A percentile compares a stretch with the other conserved stretches of the same genome.
phyloP scores from a whole-genome alignment of 2,113 vertebrate species.

The Girardinichthys multiradiatus region DNA sequence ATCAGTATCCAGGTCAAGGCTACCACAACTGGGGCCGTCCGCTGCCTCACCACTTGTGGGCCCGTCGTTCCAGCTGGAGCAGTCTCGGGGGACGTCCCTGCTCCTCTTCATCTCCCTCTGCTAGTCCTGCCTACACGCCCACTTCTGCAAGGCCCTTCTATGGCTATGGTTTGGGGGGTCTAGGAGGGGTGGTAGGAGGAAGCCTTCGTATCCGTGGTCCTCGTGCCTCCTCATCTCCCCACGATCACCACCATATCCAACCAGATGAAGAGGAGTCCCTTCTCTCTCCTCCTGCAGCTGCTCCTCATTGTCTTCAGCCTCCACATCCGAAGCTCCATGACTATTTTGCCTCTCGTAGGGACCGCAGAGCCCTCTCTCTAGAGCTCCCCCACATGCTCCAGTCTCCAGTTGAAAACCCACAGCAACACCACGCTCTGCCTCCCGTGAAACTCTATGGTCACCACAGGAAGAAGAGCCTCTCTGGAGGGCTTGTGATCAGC shows the following conservation, averaged over 20 bases:
- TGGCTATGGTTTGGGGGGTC: slow-evolving; percentile 63
- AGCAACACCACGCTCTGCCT: slow-evolving; percentile 38
- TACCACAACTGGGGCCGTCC: slow-evolving; percentile 88
- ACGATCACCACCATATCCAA: slow-evolving; percentile 64
- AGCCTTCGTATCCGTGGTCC: slow-evolving; percentile 83
- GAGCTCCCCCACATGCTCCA: slow-evolving; percentile 89
- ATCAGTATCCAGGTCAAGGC: slow-evolving; percentile 85
- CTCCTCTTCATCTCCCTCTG: slow-evolving; percentile 66
- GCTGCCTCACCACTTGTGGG: slow-evolving; percentile 81
- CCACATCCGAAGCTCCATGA: slow-evolving; percentile 70
- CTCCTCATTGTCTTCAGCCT: slow-evolving; percentile 61
- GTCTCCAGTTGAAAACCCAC: slow-evolving; percentile 67
- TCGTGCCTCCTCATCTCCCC: slow-evolving; percentile 66
- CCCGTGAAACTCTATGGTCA: slow-evolving; percentile 40
- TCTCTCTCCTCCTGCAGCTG: slow-evolving; percentile 73
- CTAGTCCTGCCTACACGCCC: slow-evolving; percentile 56
- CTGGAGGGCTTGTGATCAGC: slow-evolving; percentile 55
- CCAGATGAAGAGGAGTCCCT: slow-evolving; percentile 90
- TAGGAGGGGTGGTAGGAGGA: slow-evolving; percentile 66
- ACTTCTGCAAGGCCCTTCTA: slow-evolving; percentile 72
- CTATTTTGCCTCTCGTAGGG: slow-evolving; percentile 71
- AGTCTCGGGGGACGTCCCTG: slow-evolving; percentile 77
- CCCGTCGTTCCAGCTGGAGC: slow-evolving; percentile 95
- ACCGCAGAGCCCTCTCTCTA: slow-evolving; percentile 90
- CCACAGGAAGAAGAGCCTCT: slow-evolving; percentile 79